phyloP scores from a whole-genome alignment of 2,888 invertebrate genomes.

The Philereme vetulata region DNA sequence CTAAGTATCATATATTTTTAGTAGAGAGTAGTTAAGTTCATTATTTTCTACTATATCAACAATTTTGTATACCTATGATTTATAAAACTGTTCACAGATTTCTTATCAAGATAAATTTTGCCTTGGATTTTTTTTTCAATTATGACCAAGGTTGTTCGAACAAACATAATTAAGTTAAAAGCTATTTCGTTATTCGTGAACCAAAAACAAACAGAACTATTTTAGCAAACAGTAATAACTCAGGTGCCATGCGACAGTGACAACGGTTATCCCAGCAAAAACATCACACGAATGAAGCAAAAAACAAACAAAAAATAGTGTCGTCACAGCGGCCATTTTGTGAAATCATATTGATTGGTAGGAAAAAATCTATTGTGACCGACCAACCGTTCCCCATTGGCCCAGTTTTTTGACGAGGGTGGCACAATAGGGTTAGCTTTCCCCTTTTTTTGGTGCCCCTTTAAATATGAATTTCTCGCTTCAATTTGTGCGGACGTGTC shows the following conservation, averaged over 20 bases:
- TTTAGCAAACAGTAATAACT: background rate
- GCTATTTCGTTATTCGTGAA: background rate
- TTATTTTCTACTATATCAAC: too few species aligned
- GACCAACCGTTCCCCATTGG: conserved; percentile 73
- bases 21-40: too few species aligned
- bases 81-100: too few species aligned
- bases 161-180: too few species aligned
- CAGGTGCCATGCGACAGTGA: conserved; percentile 5
- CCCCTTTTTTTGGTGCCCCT: conserved; percentile 72
- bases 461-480: conserved; percentile 64
- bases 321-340: conserved; percentile 71
- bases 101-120: too few species aligned
- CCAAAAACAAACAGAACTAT: background rate
- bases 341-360: conserved; percentile 76
- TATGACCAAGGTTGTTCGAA: too few species aligned
- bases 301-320: conserved; percentile 43
- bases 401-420: conserved; percentile 78
- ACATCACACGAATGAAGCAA: conserved; percentile 31
- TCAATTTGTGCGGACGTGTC: conserved; percentile 53
- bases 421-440: conserved; percentile 70
- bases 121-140: too few species aligned
- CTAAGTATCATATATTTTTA: too few species aligned
- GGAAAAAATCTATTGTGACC: conserved; percentile 75
- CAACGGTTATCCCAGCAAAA: conserved; percentile 16
- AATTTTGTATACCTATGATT: too few species aligned